Evolutionary conservation across 1,140 invertebrate genomes (phyloP).

Genomic region (Zaprionus kolodkinae): DNA sequence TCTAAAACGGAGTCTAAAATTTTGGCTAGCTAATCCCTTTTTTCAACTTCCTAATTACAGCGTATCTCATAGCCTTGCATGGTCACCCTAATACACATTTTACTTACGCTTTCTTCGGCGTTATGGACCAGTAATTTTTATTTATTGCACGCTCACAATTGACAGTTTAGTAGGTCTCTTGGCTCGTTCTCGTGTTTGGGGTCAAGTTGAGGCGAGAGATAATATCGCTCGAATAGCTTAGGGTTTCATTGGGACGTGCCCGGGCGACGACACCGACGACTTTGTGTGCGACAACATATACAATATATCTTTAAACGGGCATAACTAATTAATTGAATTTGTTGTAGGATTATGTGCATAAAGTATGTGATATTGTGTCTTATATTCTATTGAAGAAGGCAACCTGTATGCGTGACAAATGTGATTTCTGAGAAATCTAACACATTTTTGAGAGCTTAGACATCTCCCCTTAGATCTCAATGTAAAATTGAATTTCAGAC

Average conservation of each 20-base stretch:
- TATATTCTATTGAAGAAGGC: not conserved
- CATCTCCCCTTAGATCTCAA: not conserved
- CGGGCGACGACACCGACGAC: constrained; percentile 10
- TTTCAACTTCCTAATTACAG: not conserved
- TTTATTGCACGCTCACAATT: constrained; percentile 74
- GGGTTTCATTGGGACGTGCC: constrained; percentile 45
- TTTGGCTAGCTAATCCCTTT: not conserved
- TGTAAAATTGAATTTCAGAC: not conserved
- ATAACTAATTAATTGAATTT: constrained; percentile 33
- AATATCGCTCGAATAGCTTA: constrained; percentile 56
- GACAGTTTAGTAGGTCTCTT: constrained; percentile 65
- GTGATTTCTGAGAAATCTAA: not conserved
- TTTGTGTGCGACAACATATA: constrained; percentile 12
- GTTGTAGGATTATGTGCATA: not conserved
- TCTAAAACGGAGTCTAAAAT: too few species aligned
- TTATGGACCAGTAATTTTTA: constrained; percentile 79
- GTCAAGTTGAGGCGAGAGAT: constrained; percentile 38
- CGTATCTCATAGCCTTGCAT: constrained; percentile 4
- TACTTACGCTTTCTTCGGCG: constrained; percentile 44
- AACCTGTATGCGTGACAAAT: not conserved
- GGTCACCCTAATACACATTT: not conserved
- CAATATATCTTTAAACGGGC: constrained; percentile 22
- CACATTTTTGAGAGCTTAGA: not conserved
- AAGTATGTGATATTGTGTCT: not conserved
- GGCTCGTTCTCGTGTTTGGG: constrained; percentile 20